Evolutionary conservation across 64 coral and sea anemone genomes (phyloP), one percentile per base, ranked within the genome.

Genomic region (Pocillopora verrucosa): DNA sequence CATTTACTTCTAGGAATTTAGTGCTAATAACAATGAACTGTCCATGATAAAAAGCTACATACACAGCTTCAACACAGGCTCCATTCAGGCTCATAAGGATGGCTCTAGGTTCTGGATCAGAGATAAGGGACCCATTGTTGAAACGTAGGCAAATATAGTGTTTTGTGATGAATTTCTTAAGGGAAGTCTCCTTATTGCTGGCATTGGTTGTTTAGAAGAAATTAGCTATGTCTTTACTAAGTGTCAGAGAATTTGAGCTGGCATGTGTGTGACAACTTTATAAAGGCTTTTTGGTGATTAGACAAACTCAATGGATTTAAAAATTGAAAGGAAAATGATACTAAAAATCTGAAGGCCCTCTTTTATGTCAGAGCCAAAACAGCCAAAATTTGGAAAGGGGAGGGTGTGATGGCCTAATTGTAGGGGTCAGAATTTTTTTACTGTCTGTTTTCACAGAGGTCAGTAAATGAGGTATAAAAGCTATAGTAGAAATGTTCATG

Each of bases 61-160:
- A 10, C 87, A 90, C 65, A 91, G 93, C 56, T 98, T 98, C 65
- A 98, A 84, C 80, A 98, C 96, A 80, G 96, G 96, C 13, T 94
- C 92, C 45, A 57, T 98, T n/a, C 89, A 98, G 57, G 93, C 93
- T 1, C 96, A 98, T 51, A 98, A 98, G 65, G 87, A 95, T 90
- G 96, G 96, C 24, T 98, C 96, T 13, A 81, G 96, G n/a, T 91
- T 88, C 60, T 99, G 97, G 97, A 99, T 99, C 72, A 95, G 83
- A 85, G 89, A 99, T 56, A 99, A 99, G 79, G 97, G 97, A 26
- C 97, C 97, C 5, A 88, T 99, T 61, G 94, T 99, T 58, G 97
- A 99, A 95, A 99, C 89, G 97, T 99, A 73, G 72, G 65, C 10
- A 69, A 41, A 61, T 20, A 82, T 22, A 16, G 58, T 51, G 37